Percentiles rank a stretch among this genome's conserved stretches.
These are phyloP conservation scores for Phaethornis superciliosus DNA, from an alignment of 2,113 vertebrate species.

Conservation along the genomic window DNA sequence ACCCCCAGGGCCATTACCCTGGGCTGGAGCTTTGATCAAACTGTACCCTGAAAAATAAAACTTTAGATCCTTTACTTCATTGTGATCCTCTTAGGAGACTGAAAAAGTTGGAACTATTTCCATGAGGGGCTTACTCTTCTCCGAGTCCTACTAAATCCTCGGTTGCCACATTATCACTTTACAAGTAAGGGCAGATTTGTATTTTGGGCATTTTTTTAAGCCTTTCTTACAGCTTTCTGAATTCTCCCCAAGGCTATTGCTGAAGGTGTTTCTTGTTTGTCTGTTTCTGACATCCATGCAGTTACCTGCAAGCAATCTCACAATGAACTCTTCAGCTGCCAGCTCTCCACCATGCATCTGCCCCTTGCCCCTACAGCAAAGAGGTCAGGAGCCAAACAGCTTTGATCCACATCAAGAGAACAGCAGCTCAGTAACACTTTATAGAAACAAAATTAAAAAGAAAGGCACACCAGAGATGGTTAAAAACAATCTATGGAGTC, in stretches of 20 bases:
- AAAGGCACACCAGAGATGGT: not conserved
- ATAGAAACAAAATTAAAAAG: not conserved
- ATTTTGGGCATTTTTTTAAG: not conserved
- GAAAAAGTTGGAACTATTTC: not conserved
- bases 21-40: not conserved
- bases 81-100: not conserved
- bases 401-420: not conserved
- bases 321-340: accelerated
- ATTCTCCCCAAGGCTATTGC: not conserved
- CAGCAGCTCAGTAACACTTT: not conserved
- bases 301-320: not conserved
- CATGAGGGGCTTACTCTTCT: not conserved
- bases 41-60: not conserved
- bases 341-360: not conserved
- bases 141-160: not conserved
- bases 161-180: not conserved
- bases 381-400: not conserved
- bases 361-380: not conserved
- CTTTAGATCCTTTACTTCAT: no score
- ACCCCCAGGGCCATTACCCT: not conserved
- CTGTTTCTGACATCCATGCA: no score
- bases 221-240: not conserved
- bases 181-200: not conserved
- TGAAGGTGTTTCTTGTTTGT: not conserved
- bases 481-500: not conserved